Base-by-base conservation (phyloP, 2,888 invertebrate genomes). In the Yponomeuta sedellus region DNA sequence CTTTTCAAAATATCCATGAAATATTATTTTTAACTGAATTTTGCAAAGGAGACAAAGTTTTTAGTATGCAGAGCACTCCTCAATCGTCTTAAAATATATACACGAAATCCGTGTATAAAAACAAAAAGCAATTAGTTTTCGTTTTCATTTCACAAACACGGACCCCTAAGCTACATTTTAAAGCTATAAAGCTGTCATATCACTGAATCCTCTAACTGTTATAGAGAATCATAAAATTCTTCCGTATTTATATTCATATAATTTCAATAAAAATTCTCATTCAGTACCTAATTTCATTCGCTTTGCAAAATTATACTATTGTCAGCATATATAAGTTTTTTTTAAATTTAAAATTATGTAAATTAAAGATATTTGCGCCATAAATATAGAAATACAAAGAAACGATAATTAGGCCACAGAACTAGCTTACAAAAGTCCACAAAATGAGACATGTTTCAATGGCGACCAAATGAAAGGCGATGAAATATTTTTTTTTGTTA, bases 141-240 rank as follows among this genome's bases (percentile, higher is more conserved):
- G n/a, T n/a, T n/a, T n/a, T 16, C 44, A 52, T 16, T 16, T 52
- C 16, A 10, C 12, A 52, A 16, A 16, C 8, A 52, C 44, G 44
- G 44, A 52, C 12, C 16, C 44, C 44, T 52, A 65, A 65, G 58
- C 40, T 58, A 65, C 65, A 59, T 65, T 56, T 40, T 59, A 82
- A 85, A 87, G 89, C 89, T 79, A 85, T 90, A 90, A 90, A 90
- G 90, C 90, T 89, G 83, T 86, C 83, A 86, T 90, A 90, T 90
- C 90, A 90, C 90, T 76, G 75, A 79, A 83, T 83, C 79, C 87
- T 84, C 86, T 76, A 73, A 25, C 76, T 72, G 73, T 68, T 68
- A 69, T 74, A 82, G 87, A 90, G 86, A 86, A 86, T 85, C 75
- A 16, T 6, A 52, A 65, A 65, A 39, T 59, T 59, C 39, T 34